Conservation (phyloP, 1,140 invertebrate species). For the Penaeus indicus region DNA sequence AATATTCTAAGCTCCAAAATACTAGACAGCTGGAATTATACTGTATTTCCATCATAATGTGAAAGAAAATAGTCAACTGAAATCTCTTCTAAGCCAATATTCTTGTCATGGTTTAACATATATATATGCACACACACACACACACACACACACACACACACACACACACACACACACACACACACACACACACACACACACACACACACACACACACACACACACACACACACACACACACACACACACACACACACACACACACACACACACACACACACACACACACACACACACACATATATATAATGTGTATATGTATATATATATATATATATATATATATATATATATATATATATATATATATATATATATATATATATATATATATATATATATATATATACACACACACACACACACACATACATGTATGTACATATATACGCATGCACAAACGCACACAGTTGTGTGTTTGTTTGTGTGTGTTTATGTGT, state of each 20-base stretch:
- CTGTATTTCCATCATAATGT: too few species aligned
- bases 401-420: slow-evolving; percentile 1
- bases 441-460: not conserved
- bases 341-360: not conserved
- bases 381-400: slow-evolving; percentile 37
- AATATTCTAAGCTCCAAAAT: too few species aligned
- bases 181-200: not conserved
- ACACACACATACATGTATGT: slow-evolving; percentile 1
- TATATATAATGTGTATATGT: not conserved
- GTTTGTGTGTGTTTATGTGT: not conserved
- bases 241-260: not conserved
- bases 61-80: too few species aligned
- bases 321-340: not conserved
- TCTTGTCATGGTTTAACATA: not conserved
- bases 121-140: not conserved
- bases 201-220: not conserved
- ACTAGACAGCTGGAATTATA: too few species aligned
- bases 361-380: slow-evolving; percentile 22
- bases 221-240: not conserved
- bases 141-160: not conserved
- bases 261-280: not conserved
- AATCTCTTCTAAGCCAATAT: too few species aligned
- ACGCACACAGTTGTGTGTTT: not conserved
- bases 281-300: not conserved
- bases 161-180: not conserved